Evolutionary conservation across 2,797 vertebrate species (phyloP), one percentile per base, ranked within the genome.

Genomic region (Microctenopoma steveboyesi): DNA sequence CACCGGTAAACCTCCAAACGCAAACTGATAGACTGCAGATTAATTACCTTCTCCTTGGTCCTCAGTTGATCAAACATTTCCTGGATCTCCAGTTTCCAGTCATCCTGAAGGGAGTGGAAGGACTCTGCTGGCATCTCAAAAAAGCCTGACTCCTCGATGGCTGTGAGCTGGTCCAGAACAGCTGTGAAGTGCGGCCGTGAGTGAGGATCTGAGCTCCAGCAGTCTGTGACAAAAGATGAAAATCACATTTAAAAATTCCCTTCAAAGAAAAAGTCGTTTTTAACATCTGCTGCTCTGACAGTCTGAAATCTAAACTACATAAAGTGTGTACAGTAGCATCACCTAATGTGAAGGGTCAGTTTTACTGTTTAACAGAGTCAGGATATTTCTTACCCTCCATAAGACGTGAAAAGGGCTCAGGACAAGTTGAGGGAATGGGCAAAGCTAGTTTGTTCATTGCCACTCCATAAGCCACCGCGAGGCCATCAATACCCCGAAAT

Each of bases 391-490:
- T 92, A 98, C 97, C 96, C 89, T 97, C 96, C 96, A 99, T 98
- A n/a, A 99, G 95, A 80, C 93, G 96, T 76, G 95, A 93, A 86
- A 99, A 99, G 58, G 96, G 96, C 72, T 98, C 96, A 1, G 97
- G 97, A 73, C 97, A 99, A 0, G 97, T 98, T 33, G 96, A 96
- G 64, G 97, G 97, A 73, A 99, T 93, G 25, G 97, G 97, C 85
- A 99, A 88, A n/a, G 97, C 95, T 39, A 99, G 94, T 83, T 99
- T 99, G 89, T 98, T 99, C 97, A 99, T 98, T 7, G 97, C 97
- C 69, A 99, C 97, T 30, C 97, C 97, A 0, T 99, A 99, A 0
- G 97, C 97, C 57, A 99, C 97, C 0, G 98, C 97, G 11, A 99
- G 94, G 18, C 96, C 93, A 74, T 99, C 98, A 9, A 99, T 98